Evolutionary conservation across 2,113 vertebrate species (phyloP).

Genomic region (Pao palembangensis): DNA sequence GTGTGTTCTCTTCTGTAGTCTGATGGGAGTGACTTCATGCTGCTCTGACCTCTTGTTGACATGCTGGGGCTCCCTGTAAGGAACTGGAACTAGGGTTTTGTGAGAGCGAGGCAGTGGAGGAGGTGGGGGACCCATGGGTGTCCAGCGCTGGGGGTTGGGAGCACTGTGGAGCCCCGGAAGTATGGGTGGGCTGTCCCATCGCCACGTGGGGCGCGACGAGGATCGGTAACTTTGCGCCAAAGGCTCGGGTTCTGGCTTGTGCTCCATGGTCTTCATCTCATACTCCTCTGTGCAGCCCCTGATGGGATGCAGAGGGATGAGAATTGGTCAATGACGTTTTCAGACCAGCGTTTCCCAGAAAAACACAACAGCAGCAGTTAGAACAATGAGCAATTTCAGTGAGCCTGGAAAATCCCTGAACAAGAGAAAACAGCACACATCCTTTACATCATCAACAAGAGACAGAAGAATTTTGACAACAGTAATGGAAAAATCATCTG

Average conservation of each 20-base stretch:
- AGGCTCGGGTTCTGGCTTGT: slow-evolving; percentile 79
- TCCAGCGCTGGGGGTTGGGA: slow-evolving; percentile 76
- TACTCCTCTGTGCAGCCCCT: slow-evolving; percentile 90
- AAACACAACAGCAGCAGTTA: no score
- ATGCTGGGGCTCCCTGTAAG: slow-evolving; percentile 83
- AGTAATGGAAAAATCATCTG: no score
- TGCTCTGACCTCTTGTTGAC: slow-evolving; percentile 80
- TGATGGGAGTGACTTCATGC: neutral
- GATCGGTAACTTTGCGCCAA: slow-evolving; percentile 75
- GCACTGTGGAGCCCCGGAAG: slow-evolving; percentile 72
- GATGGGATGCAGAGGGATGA: slow-evolving; percentile 10
- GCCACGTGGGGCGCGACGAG: slow-evolving; percentile 81
- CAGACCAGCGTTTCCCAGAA: no score
- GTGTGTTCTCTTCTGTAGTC: neutral
- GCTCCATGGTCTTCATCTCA: slow-evolving; percentile 81
- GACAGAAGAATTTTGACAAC: no score
- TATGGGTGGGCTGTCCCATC: slow-evolving; percentile 82
- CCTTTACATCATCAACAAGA: no score
- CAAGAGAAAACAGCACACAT: no score
- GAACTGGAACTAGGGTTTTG: slow-evolving; percentile 73
- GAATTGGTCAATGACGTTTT: neutral
- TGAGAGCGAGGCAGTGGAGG: slow-evolving; percentile 71
- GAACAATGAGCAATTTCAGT: no score
- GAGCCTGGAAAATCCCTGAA: no score
- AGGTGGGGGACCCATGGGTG: slow-evolving; percentile 59